A percentile compares a stretch with the other conserved stretches of the same genome.
Evolutionary conservation across 2,888 invertebrate genomes (phyloP).

Genomic region (Seira sanloemensis): DNA sequence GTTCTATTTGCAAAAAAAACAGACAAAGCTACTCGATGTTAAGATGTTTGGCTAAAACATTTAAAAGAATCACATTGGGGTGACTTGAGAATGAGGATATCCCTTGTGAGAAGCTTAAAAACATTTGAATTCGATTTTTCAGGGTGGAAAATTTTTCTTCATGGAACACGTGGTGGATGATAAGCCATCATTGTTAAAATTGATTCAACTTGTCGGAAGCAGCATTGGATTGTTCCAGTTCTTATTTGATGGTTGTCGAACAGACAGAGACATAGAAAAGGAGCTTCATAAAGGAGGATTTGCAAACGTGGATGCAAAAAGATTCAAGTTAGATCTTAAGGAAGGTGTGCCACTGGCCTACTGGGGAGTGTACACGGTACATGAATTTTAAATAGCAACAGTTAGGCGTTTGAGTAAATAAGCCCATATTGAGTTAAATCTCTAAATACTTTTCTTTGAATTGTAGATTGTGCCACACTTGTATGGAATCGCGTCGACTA

Average conservation of each 20-base stretch:
- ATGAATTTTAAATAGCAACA: too few species aligned
- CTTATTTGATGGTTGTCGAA: slow-evolving; percentile 70
- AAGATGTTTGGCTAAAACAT: too few species aligned
- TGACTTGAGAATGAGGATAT: neutral
- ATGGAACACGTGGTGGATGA: slow-evolving; percentile 74
- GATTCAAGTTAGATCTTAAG: slow-evolving; percentile 18
- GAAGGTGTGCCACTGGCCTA: slow-evolving; percentile 3
- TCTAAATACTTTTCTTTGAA: too few species aligned
- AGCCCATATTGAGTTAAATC: too few species aligned
- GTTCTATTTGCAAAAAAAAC: too few species aligned
- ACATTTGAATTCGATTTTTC: neutral
- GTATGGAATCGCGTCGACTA: slow-evolving; percentile 14
- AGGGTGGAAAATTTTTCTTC: slow-evolving; percentile 74
- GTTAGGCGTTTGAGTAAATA: too few species aligned
- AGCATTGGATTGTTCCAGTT: slow-evolving; percentile 69
- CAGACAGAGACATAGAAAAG: slow-evolving; percentile 69
- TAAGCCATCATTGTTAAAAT: slow-evolving; percentile 59
- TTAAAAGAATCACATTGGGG: neutral
- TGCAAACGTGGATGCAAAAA: neutral
- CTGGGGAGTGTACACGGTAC: slow-evolving; percentile 14
- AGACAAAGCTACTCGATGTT: too few species aligned
- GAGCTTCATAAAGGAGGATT: slow-evolving; percentile 47
- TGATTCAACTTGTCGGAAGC: slow-evolving; percentile 60
- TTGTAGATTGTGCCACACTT: slow-evolving; percentile 29
- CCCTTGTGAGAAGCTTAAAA: too few species aligned